Conservation (phyloP, 2,113 vertebrate species). For the Rattus norvegicus region DNA sequence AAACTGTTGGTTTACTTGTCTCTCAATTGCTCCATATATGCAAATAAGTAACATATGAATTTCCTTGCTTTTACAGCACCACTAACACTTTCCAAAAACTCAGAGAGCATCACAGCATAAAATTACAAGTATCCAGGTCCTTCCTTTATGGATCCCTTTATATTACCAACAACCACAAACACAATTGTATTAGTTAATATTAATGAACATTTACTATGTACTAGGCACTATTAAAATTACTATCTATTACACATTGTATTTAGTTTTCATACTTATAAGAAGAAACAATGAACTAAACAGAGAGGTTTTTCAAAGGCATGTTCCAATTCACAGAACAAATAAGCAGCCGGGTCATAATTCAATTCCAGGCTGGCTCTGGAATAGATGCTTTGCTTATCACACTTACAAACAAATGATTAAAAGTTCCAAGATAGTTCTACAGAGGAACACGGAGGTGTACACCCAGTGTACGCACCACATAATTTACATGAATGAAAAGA, state of each 20-base stretch:
- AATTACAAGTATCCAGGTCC: not conserved
- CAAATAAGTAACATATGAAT: not conserved
- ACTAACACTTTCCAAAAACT: constrained; percentile 31
- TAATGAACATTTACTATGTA: not conserved
- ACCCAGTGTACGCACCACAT: not conserved
- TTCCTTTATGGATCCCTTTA: not conserved
- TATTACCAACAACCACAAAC: not conserved
- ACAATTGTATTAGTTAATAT: not conserved
- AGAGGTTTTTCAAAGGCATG: not conserved
- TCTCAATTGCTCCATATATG: constrained; percentile 42
- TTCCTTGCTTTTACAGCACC: constrained; percentile 31
- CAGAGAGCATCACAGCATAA: not conserved
- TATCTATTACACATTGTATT: not conserved
- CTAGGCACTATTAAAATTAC: not conserved
- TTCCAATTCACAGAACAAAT: not conserved
- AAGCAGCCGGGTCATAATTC: not conserved
- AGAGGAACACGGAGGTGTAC: not conserved
- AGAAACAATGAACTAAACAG: not conserved
- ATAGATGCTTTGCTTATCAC: not conserved
- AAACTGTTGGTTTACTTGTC: constrained; percentile 22
- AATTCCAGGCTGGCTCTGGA: not conserved
- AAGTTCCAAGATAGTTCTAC: not conserved
- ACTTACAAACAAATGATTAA: not conserved
- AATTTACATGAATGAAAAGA: constrained; percentile 18
- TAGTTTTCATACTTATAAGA: not conserved